Evolutionary conservation across 2,888 invertebrate species (phyloP).

Genomic region (Scelioninae gen. 2): DNA sequence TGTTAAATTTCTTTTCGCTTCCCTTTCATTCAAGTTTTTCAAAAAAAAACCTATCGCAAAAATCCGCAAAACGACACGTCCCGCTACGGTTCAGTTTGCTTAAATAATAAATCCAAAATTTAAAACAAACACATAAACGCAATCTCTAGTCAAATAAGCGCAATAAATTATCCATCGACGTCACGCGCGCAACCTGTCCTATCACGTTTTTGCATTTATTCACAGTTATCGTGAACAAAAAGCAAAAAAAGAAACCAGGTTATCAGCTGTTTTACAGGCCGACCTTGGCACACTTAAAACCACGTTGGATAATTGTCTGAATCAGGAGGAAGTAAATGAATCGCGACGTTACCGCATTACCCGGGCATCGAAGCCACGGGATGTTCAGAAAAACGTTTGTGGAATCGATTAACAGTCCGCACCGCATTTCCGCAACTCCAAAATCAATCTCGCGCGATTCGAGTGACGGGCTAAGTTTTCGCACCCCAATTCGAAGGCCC

Average conservation of each 20-base stretch:
- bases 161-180: too few species aligned
- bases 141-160: too few species aligned
- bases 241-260: constrained; percentile 10
- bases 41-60: too few species aligned
- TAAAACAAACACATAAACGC: too few species aligned
- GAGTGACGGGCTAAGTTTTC: not conserved
- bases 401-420: not conserved
- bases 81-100: too few species aligned
- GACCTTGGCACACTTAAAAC: constrained; percentile 39
- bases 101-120: too few species aligned
- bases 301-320: constrained; percentile 23
- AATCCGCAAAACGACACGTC: too few species aligned
- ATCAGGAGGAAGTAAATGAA: constrained; percentile 13
- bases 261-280: constrained; percentile 35
- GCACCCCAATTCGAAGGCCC: not conserved
- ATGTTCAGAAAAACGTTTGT: constrained; percentile 5
- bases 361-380: not conserved
- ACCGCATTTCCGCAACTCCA: constrained; percentile 8
- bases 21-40: too few species aligned
- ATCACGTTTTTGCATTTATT: too few species aligned
- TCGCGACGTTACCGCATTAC: constrained; percentile 1
- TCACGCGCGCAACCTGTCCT: too few species aligned
- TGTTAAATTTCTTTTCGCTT: too few species aligned
- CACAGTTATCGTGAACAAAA: too few species aligned
- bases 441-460: not conserved